Evolutionary conservation across 2,797 vertebrate genomes (phyloP), one percentile per base, ranked within the genome.

Genomic region (Malacoctenus gilli): DNA sequence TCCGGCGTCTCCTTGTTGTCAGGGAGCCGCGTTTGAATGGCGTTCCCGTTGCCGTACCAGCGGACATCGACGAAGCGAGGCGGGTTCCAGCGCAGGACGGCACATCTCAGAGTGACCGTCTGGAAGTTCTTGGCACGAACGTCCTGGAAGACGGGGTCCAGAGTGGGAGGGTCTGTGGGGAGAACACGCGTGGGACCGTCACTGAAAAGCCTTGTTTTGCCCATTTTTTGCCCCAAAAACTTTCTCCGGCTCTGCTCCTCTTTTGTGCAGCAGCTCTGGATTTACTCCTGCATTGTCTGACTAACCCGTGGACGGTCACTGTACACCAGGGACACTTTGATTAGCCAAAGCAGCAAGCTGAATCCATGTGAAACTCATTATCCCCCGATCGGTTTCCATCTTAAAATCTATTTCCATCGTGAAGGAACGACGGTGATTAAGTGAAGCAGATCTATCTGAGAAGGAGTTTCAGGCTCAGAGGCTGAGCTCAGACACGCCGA

Each of bases 81-180:
- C 0, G 96, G 96, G 78, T 93, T 97, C 43, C 95, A 92, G 18
- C 95, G 94, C 53, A 95, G 79, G 74, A 98, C 89, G 4, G 89
- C 63, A 77, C 97, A 99, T 68, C 93, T 92, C 72, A 99, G 89
- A 18, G 88, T 89, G 73, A 97, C 85, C 0, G 90, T 85, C 65
- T 92, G 91, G 62, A 88, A 89, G 86, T 93, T 77, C 2, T 92
- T 92, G 16, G 94, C 94, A 10, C 95, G 95, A 1, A 95, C 75
- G 0, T 98, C 95, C 82, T 94, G 92, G 76, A 91, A 94, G 15
- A 91, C 82, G 0, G 96, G 96, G 68, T 98, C 95, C 82, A 98
- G 90, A 48, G 95, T 87, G 0, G 96, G 95, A 1, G 96, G 89
- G 71, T 93, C 97, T 99, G 82, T 2, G 0, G 34, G 72, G 10